Conservation (phyloP, 2,797 vertebrate species). For the Phrynocephalus guinanensis region DNA sequence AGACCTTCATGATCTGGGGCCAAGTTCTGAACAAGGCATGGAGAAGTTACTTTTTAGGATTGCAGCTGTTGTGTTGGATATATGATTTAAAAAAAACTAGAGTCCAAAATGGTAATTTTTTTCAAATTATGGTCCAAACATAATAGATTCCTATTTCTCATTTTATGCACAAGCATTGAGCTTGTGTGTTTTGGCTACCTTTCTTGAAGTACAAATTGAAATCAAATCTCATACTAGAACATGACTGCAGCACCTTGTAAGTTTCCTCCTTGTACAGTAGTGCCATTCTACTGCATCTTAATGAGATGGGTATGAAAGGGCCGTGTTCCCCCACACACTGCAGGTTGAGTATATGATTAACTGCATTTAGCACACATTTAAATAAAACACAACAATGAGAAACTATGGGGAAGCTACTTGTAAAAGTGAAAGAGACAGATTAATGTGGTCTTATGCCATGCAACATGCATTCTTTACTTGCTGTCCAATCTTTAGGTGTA, state of each 20-base stretch:
- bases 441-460: neutral
- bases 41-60: too few species aligned
- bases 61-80: too few species aligned
- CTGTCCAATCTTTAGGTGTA: slow-evolving; percentile 76
- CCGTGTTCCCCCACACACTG: neutral
- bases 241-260: neutral
- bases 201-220: neutral
- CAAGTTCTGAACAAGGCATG: too few species aligned
- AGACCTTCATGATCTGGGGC: neutral
- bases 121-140: too few species aligned
- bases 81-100: too few species aligned
- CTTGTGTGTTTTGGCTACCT: neutral
- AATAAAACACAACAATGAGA: too few species aligned
- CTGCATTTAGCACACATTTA: neutral
- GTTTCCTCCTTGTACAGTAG: too few species aligned
- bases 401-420: too few species aligned
- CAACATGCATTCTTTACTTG: neutral
- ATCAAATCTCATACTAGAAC: neutral
- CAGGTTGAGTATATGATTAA: neutral
- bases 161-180: neutral
- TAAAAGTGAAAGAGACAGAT: neutral
- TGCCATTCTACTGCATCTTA: neutral
- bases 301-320: neutral
- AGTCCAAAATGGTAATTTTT: too few species aligned
- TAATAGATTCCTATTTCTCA: neutral